These are phyloP conservation scores for Gasterosteus nipponicus DNA, from an alignment of 2,113 vertebrate species.

Conservation along the genomic window DNA sequence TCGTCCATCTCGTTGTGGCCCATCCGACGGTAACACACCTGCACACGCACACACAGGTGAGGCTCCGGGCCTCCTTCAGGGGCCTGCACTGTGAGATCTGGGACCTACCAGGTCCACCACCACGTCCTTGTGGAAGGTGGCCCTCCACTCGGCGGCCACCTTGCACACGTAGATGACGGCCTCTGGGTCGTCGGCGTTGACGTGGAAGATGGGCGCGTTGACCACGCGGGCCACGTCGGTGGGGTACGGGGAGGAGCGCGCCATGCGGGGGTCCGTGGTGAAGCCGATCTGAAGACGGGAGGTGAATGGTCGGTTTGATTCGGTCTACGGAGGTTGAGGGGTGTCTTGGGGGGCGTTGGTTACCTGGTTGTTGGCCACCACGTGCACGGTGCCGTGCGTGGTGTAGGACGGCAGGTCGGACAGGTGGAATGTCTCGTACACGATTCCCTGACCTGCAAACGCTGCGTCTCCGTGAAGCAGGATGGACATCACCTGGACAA, in stretches of 20 bases:
- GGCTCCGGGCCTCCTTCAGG: background rate
- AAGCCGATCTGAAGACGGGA: slow-evolving; percentile 89
- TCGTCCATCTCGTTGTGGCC: slow-evolving; percentile 99
- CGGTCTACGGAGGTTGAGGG: background rate
- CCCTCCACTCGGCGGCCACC: slow-evolving; percentile 95
- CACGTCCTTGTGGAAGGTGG: slow-evolving; percentile 97
- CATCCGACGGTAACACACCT: slow-evolving; percentile 95
- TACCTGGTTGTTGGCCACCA: slow-evolving; percentile 99
- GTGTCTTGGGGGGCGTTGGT: background rate
- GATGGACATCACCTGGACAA: slow-evolving; percentile 94
- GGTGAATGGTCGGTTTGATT: background rate
- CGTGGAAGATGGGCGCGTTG: slow-evolving; percentile 97
- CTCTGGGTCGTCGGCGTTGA: slow-evolving; percentile 95
- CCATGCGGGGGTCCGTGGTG: slow-evolving; percentile 96
- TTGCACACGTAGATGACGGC: slow-evolving; percentile 97
- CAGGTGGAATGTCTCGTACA: slow-evolving; percentile 96
- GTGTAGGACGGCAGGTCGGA: slow-evolving; percentile 96
- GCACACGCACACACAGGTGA: background rate
- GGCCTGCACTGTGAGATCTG: background rate
- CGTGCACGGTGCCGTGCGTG: slow-evolving; percentile 95
- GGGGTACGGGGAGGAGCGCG: slow-evolving; percentile 94
- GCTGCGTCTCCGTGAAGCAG: slow-evolving; percentile 95
- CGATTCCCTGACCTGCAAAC: slow-evolving; percentile 96
- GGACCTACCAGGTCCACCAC: slow-evolving; percentile 94
- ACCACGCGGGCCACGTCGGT: slow-evolving; percentile 96